These are phyloP conservation scores for Manis javanica DNA, from an alignment of 2,797 vertebrate genomes.

Conservation along the genomic window DNA sequence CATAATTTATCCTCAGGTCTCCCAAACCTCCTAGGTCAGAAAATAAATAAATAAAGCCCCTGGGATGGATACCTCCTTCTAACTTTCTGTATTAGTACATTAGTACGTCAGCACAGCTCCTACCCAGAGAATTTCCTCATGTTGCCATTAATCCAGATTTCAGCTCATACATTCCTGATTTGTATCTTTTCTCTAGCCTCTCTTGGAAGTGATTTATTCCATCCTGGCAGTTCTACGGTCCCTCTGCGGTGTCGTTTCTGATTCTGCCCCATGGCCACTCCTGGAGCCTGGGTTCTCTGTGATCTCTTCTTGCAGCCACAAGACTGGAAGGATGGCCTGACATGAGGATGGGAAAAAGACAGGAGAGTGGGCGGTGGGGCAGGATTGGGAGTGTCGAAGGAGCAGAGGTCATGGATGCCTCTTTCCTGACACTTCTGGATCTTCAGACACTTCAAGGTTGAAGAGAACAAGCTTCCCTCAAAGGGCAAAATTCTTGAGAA, in stretches of 20 bases:
- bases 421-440: background rate
- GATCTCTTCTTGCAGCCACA: background rate
- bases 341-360: background rate
- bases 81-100: background rate
- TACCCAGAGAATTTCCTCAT: background rate
- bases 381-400: background rate
- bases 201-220: too few species aligned
- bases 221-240: background rate
- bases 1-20: background rate
- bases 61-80: background rate
- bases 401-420: background rate
- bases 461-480: background rate
- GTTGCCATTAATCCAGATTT: background rate
- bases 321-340: background rate
- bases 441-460: background rate
- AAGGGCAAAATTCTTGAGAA: background rate
- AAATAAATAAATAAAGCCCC: background rate
- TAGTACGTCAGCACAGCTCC: background rate
- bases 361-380: background rate
- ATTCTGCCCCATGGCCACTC: background rate
- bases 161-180: background rate
- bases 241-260: background rate
- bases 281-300: background rate
- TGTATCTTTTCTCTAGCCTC: background rate
- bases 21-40: background rate